Evolutionary conservation across 30 jellyfish, hydroid and myxozoan genomes (phyloP), one percentile per base, ranked within the genome.

Genomic region (Hydractinia echinata): DNA sequence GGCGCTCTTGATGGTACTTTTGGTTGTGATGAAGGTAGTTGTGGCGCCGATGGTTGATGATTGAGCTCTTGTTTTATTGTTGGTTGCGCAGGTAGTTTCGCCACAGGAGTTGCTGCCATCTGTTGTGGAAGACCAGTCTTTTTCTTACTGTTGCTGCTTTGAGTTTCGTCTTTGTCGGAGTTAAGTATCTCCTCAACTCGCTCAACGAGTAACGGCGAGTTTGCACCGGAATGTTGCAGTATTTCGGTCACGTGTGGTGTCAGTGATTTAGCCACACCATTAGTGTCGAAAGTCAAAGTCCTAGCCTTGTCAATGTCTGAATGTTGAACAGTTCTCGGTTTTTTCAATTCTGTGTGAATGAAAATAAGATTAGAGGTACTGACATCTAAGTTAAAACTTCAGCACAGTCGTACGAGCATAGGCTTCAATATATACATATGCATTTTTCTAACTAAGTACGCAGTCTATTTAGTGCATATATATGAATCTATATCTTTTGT

Each of bases 161-260:
- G 60, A 30, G 81, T 3, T 71, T 50, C 51, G 70, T 80, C 87
- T 62, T 67, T 80, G 69, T 80, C 87, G 67, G 84, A 62, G 79
- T 80, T 80, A 44, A 80, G 87, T 21, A 80, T 80, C 50, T 80
- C 87, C 49, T 61, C 87, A 60, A 80, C 87, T 10, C 81, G 81
- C 55, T 80, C 81, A 80, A 80, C 52, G 15, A 80, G 30, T 6
- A 66, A 10, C 18, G 87, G 69, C 10, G 87, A 60, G 39, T 64
- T 64, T 0, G 51, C 74, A 64, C 74, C 74, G 39, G 74, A 64
- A 7, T 64, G 74, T 64, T 64, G 19, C 51, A 64, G 9, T 64
- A 64, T 44, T 6, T 64, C 74, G 16, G 74, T 58, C 69, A 16
- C 39, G 39, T 64, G 10, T 6, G 74, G 74, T 13, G 19, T 64